These are phyloP conservation scores for Gerris lacustris DNA, from an alignment of 2,888 invertebrate species.

Conservation along the genomic window DNA sequence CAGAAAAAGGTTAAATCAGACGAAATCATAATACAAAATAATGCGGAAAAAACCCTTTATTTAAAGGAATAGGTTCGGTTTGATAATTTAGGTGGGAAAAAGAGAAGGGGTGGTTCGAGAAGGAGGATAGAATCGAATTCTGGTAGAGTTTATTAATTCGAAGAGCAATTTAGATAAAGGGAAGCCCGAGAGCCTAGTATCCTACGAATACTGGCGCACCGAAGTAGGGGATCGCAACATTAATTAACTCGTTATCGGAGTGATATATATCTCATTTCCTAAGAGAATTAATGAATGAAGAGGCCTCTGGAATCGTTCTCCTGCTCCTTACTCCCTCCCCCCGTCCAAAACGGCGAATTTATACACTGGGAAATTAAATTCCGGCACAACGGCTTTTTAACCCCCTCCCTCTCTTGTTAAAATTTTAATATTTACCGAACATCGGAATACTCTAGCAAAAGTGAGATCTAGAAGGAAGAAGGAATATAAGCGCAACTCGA, in stretches of 20 bases:
- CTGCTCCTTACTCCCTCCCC: slow-evolving; percentile 4
- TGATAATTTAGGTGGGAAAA: neutral
- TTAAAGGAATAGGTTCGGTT: too few species aligned
- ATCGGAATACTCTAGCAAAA: neutral
- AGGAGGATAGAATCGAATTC: slow-evolving; percentile 8
- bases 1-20: neutral
- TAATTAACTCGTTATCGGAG: slow-evolving; percentile 28
- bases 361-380: slow-evolving; percentile 5
- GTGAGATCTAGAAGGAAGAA: neutral
- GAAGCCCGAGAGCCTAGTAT: slow-evolving; percentile 15
- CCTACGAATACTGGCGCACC: neutral
- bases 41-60: too few species aligned
- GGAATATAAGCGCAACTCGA: neutral
- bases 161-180: slow-evolving; percentile 28
- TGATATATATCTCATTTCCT: slow-evolving; percentile 28
- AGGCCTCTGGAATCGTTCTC: slow-evolving; percentile 20
- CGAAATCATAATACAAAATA: too few species aligned
- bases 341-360: neutral
- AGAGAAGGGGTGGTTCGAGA: slow-evolving; percentile 2
- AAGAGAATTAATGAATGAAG: slow-evolving; percentile 26
- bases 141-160: slow-evolving; percentile 26
- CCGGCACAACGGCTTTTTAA: neutral
- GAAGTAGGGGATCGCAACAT: slow-evolving; percentile 23
- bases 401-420: neutral
- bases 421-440: neutral